These are phyloP conservation scores for Anthonomus grandis DNA, from an alignment of 1,140 invertebrate genomes.

Conservation along the genomic window DNA sequence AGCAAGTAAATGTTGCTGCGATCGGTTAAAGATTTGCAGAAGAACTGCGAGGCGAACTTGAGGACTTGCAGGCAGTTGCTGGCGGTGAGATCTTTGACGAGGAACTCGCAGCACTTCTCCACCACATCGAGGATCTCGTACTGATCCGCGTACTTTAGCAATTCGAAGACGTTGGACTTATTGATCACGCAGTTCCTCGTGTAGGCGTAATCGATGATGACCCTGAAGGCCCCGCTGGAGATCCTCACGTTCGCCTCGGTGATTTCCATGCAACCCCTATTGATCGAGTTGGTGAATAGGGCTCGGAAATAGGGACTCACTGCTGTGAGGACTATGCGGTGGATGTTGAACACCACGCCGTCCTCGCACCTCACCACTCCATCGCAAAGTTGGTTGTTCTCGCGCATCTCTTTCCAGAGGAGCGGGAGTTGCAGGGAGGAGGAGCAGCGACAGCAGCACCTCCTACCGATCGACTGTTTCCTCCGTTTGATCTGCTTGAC, in stretches of 20 bases:
- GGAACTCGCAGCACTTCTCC: constrained; percentile 61
- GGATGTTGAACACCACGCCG: constrained; percentile 60
- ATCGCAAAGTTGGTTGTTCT: constrained; percentile 59
- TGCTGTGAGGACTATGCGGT: constrained; percentile 62
- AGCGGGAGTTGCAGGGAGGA: constrained; percentile 54
- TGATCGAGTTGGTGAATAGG: constrained; percentile 62
- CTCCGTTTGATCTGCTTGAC: constrained; percentile 4
- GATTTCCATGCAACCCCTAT: constrained; percentile 53
- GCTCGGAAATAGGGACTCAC: constrained; percentile 65
- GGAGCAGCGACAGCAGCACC: constrained; percentile 3
- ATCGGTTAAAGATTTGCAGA: constrained; percentile 58
- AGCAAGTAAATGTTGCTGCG: constrained; percentile 54
- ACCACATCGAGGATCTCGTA: constrained; percentile 62
- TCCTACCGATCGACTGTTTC: neutral
- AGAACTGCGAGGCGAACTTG: constrained; percentile 67
- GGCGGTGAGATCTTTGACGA: constrained; percentile 51
- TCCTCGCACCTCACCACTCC: constrained; percentile 57
- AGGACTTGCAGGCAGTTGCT: constrained; percentile 57
- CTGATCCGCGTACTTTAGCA: constrained; percentile 61
- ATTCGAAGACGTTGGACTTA: constrained; percentile 58
- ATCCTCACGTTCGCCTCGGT: constrained; percentile 54
- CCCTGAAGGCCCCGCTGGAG: constrained; percentile 51
- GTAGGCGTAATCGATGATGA: constrained; percentile 66
- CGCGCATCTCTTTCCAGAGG: constrained; percentile 62
- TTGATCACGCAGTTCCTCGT: constrained; percentile 59